These are phyloP conservation scores for Conopomorpha cramerella DNA, from an alignment of 1,140 invertebrate species.

Conservation along the genomic window DNA sequence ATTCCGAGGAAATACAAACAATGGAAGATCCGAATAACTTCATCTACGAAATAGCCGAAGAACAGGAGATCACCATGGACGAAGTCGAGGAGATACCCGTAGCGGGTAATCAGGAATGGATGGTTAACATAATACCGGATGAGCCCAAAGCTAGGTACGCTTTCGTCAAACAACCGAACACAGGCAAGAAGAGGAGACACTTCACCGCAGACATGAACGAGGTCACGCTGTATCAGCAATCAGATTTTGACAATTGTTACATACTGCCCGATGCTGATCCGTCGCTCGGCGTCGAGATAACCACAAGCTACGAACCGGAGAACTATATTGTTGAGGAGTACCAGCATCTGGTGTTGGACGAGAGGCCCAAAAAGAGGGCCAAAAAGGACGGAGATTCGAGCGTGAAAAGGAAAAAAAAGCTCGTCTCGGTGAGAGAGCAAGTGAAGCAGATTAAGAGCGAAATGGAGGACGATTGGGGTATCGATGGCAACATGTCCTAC, in stretches of 20 bases:
- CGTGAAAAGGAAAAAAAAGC: constrained; percentile 17
- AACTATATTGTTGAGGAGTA: constrained; percentile 43
- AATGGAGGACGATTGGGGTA: constrained; percentile 30
- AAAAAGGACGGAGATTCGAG: constrained; percentile 11
- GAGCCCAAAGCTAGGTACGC: constrained; percentile 37
- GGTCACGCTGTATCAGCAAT: constrained; percentile 34
- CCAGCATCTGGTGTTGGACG: constrained; percentile 32
- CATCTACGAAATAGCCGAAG: constrained; percentile 48
- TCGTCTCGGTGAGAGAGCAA: constrained; percentile 14
- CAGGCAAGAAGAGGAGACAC: constrained; percentile 40
- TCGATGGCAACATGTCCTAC: constrained; percentile 26
- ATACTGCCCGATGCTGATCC: constrained; percentile 44
- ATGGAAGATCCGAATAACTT: constrained; percentile 44
- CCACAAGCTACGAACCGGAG: constrained; percentile 39
- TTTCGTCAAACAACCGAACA: constrained; percentile 40
- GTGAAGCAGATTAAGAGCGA: constrained; percentile 24
- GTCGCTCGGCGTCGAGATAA: constrained; percentile 35
- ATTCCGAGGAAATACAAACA: constrained; percentile 25
- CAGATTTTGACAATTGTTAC: constrained; percentile 45
- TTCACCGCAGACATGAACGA: constrained; percentile 47
- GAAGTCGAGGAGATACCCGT: constrained; percentile 42
- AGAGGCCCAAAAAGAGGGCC: constrained; percentile 25
- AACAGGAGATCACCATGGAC: constrained; percentile 47
- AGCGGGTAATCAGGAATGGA: constrained; percentile 26
- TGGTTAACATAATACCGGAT: constrained; percentile 40